These are phyloP conservation scores for Potamarius usumacintae DNA, from an alignment of 2,113 vertebrate species.

Conservation along the genomic window DNA sequence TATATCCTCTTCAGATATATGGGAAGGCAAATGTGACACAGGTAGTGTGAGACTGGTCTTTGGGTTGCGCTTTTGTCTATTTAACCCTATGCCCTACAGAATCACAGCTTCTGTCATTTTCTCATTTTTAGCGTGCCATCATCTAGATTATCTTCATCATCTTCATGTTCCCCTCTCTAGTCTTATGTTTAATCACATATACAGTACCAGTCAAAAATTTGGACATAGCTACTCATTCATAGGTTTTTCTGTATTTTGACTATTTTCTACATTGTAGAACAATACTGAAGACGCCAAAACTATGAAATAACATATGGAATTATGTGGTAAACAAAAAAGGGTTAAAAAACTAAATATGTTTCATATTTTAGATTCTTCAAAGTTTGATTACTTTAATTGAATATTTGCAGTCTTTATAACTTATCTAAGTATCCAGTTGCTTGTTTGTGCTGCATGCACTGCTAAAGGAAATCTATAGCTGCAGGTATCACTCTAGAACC, in stretches of 20 bases:
- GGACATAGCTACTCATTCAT: too few species aligned
- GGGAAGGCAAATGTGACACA: neutral
- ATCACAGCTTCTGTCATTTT: neutral
- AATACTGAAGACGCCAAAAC: too few species aligned
- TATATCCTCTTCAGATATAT: neutral
- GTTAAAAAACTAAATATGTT: too few species aligned
- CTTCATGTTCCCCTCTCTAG: neutral
- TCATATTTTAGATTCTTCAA: too few species aligned
- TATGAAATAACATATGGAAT: too few species aligned
- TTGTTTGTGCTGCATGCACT: neutral
- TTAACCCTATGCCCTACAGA: neutral
- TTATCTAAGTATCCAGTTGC: neutral
- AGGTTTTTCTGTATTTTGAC: too few species aligned
- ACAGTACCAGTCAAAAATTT: too few species aligned
- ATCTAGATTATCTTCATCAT: neutral
- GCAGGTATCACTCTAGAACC: neutral
- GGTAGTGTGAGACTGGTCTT: conserved; percentile 3
- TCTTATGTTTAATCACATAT: neutral
- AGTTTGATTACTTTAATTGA: too few species aligned
- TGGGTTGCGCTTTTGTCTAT: neutral
- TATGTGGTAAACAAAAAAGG: too few species aligned
- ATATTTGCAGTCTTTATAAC: too few species aligned
- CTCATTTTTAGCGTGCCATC: neutral
- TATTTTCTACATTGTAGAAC: too few species aligned
- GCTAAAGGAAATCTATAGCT: neutral